These are phyloP conservation scores for Python bivittatus DNA, from an alignment of 2,113 vertebrate genomes.

Conservation along the genomic window DNA sequence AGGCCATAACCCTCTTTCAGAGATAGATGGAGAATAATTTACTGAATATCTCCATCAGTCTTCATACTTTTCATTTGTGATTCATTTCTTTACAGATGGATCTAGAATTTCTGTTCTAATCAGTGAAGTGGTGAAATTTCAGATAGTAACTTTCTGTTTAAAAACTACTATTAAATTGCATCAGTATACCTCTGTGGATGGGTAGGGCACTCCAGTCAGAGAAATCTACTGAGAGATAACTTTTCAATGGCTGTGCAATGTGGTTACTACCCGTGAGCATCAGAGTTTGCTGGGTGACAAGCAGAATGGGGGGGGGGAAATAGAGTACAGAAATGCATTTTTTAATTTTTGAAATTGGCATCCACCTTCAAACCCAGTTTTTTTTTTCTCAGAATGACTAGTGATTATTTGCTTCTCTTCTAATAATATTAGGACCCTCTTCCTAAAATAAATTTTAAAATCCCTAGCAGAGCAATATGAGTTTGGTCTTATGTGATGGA, in stretches of 20 bases:
- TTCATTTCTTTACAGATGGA: neutral
- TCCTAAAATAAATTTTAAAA: neutral
- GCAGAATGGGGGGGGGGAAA: neutral
- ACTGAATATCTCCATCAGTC: neutral
- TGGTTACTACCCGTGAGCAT: neutral
- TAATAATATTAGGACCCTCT: neutral
- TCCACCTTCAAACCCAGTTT: neutral
- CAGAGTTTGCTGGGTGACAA: neutral
- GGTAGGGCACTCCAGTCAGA: neutral
- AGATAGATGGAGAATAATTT: neutral
- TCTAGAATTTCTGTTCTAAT: neutral
- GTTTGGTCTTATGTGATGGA: neutral
- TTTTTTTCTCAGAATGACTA: neutral
- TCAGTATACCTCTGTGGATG: neutral
- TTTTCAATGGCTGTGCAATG: neutral
- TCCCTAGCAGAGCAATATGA: neutral
- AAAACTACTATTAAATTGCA: neutral
- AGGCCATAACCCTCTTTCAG: neutral
- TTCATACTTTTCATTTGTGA: neutral
- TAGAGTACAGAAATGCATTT: neutral
- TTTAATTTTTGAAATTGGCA: neutral
- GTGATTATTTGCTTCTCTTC: neutral
- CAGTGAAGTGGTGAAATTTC: neutral
- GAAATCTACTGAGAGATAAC: neutral
- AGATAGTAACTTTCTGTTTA: neutral